Conservation (phyloP, 2,888 invertebrate species). For the Pollenia labialis region DNA sequence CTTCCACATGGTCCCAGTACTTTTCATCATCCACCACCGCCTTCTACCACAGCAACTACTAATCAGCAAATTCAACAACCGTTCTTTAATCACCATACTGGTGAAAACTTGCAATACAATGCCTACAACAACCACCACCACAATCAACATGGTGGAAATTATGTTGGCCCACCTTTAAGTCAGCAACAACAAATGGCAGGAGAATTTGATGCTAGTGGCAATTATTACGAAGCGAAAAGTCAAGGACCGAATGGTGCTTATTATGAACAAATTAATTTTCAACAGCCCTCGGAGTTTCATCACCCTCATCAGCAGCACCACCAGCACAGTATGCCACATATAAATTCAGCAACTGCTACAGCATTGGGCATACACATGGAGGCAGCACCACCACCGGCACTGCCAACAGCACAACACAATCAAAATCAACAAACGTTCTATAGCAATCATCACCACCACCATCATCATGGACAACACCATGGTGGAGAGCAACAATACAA, state of each 20-base stretch:
- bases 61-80: constrained; percentile 77
- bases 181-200: constrained; percentile 75
- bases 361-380: constrained; percentile 82
- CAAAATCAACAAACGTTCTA: constrained; percentile 85
- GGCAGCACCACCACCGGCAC: constrained; percentile 85
- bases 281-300: constrained; percentile 68
- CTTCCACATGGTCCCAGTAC: constrained; percentile 74
- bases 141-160: constrained; percentile 76
- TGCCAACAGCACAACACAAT: constrained; percentile 85
- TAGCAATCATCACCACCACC: constrained; percentile 79
- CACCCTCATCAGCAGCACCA: constrained; percentile 72
- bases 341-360: constrained; percentile 75
- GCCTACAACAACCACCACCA: constrained; percentile 78
- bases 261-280: constrained; percentile 80
- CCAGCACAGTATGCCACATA: constrained; percentile 67
- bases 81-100: constrained; percentile 80
- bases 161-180: constrained; percentile 77
- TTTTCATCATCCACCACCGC: constrained; percentile 79
- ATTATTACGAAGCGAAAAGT: constrained; percentile 81
- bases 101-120: constrained; percentile 76
- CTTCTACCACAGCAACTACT: constrained; percentile 73
- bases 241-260: constrained; percentile 77
- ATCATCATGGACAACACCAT: constrained; percentile 53
- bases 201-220: constrained; percentile 80
- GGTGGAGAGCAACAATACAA: constrained; percentile 59